phyloP scores from a whole-genome alignment of 2,113 vertebrate species.

The Galeopterus variegatus region DNA sequence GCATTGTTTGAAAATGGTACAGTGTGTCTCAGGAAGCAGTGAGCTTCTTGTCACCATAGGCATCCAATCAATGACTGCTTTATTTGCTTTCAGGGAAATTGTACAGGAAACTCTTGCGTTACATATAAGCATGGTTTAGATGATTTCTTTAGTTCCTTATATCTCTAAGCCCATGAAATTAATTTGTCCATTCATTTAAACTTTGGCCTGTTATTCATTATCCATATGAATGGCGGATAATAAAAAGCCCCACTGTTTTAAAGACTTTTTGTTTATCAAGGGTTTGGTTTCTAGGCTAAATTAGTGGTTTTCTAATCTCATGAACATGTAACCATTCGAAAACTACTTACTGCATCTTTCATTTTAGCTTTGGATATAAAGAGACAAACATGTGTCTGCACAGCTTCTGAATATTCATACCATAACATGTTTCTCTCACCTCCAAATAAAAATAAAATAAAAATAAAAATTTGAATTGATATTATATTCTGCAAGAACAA shows the following conservation, averaged over 20 bases:
- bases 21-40: not conserved
- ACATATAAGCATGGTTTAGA: not conserved
- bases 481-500: not conserved
- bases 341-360: not conserved
- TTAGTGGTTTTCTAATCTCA: not conserved
- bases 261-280: not conserved
- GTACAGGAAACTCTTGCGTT: not conserved
- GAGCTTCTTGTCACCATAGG: not conserved
- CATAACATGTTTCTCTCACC: not conserved
- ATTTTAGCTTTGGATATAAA: not conserved
- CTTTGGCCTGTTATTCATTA: not conserved
- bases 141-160: not conserved
- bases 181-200: not conserved
- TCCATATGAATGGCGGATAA: not conserved
- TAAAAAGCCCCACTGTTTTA: not conserved
- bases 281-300: not conserved
- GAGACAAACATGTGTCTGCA: not conserved
- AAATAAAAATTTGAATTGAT: not conserved
- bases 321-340: not conserved
- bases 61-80: not conserved
- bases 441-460: not conserved
- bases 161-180: not conserved
- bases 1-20: not conserved
- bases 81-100: not conserved
- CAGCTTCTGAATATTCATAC: not conserved